Base-by-base conservation (phyloP, 2,888 invertebrate species). In the Chrysolina americana region DNA sequence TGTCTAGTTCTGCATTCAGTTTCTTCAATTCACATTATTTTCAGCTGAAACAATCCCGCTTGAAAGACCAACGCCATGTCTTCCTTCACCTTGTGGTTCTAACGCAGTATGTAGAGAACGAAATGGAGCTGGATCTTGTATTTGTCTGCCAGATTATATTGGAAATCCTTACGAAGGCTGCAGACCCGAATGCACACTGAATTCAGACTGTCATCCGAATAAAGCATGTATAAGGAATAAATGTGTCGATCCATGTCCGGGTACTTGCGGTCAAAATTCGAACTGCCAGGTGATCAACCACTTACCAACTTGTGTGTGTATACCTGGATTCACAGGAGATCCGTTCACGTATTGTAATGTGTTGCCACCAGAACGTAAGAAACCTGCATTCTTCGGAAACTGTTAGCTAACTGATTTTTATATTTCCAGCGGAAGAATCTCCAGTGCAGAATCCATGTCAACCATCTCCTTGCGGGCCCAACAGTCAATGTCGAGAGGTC, bases 141-240 rank as follows among this genome's bases (percentile, higher is more conserved):
- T 90, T 41, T 96, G 96, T 85, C 85, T 93, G 47, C 89, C 91
- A 2, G 93, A 94, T 83, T 95, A 93, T 83, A 91, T 91, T 78
- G 96, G 95, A 36, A 94, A 95, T 87, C 95, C 95, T 0, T 94
- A 94, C 81, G 87, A 91, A 64, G 93, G 93, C 53, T 96, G 95
- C 85, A 90, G 94, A 80, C 95, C 95, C 8, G 95, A 96, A 87
- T 95, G 95, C 87, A 91, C 94, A n/a, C 88, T 94, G 3, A 95
- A 93, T 84, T 88, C 90, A 13, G 95, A 95, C 82, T 96, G 95
- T 86, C 88, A 92, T 41, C 90, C 91, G 81, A 90, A 92, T 84
- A 91, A 90, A 84, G 93, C 94, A 76, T 95, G 95, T 83, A 89
- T 92, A 0, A 89, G 90, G 80, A 93, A 93, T 84, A 94, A 95